Percentiles rank a stretch among this genome's conserved stretches.
phyloP scores from a whole-genome alignment of 2,888 invertebrate species.

The Stenolophus ochropezus region DNA sequence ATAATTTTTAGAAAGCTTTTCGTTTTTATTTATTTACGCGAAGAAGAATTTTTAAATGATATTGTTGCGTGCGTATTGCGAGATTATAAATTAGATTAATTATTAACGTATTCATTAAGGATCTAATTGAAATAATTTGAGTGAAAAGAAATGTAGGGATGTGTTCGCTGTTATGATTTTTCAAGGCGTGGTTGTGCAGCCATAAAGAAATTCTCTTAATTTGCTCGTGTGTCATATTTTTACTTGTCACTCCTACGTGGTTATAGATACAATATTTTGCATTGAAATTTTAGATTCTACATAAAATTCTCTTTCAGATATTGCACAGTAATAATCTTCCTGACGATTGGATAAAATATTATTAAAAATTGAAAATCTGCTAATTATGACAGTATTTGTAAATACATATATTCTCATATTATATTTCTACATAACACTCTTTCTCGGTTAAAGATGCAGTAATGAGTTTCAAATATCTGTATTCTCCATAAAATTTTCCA shows the following conservation, averaged over 20 bases:
- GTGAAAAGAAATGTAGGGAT: conserved; percentile 11
- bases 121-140: conserved; percentile 18
- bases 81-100: conserved; percentile 39
- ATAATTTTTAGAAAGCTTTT: conserved; percentile 4
- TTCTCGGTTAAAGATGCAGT: too few species aligned
- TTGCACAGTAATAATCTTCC: background rate
- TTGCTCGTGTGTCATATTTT: background rate
- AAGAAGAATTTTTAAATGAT: conserved; percentile 37
- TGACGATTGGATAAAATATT: background rate
- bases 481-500: too few species aligned
- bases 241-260: background rate
- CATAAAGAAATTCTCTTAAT: background rate
- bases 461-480: too few species aligned
- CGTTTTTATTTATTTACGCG: conserved; percentile 22
- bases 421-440: too few species aligned
- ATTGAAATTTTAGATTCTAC: background rate
- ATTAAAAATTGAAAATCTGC: too few species aligned
- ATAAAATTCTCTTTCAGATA: background rate
- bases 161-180: background rate
- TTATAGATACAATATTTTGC: background rate
- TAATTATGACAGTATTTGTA: too few species aligned
- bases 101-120: conserved; percentile 27
- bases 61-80: conserved; percentile 18
- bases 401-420: too few species aligned
- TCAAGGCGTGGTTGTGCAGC: background rate